Evolutionary conservation across 30 jellyfish, hydroid and myxozoan genomes (phyloP).

Genomic region (Morbakka virulenta): DNA sequence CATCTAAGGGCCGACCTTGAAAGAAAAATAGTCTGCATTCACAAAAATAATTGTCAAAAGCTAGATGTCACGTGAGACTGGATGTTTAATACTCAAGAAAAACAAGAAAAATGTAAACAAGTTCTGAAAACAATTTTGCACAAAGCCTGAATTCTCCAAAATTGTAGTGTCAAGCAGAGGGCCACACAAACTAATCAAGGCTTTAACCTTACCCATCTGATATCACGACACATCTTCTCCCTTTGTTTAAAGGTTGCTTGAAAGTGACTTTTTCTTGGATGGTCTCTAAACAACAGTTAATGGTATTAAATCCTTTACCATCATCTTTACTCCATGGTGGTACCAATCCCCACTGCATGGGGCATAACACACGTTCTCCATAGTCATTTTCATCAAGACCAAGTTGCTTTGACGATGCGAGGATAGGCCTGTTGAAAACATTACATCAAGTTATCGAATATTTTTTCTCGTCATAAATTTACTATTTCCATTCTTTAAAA

Average conservation of each 20-base stretch:
- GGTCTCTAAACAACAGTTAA: slow-evolving; percentile 82
- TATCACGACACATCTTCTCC: slow-evolving; percentile 86
- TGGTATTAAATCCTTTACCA: slow-evolving; percentile 64
- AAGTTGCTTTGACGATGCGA: neutral
- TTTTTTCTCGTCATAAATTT: too few relatives aligned
- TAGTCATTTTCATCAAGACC: neutral
- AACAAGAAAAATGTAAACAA: too few relatives aligned
- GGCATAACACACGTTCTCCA: slow-evolving; percentile 52
- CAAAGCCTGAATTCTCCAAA: too few relatives aligned
- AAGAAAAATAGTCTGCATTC: too few relatives aligned
- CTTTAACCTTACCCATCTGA: slow-evolving; percentile 72
- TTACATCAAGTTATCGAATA: too few relatives aligned
- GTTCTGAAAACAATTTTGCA: too few relatives aligned
- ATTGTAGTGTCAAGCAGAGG: too few relatives aligned
- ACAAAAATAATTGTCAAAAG: too few relatives aligned
- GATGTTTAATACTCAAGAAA: too few relatives aligned
- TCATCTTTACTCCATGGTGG: slow-evolving; percentile 92
- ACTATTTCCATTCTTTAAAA: too few relatives aligned
- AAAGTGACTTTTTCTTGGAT: slow-evolving; percentile 63
- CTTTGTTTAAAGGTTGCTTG: slow-evolving; percentile 69
- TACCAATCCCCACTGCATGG: slow-evolving; percentile 95
- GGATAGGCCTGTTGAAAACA: neutral
- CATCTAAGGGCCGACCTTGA: too few relatives aligned
- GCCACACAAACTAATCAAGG: neutral
- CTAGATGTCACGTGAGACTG: too few relatives aligned